Conservation (phyloP, 53 echinoderm and acorn worm species). For the Paelopatides confundens region DNA sequence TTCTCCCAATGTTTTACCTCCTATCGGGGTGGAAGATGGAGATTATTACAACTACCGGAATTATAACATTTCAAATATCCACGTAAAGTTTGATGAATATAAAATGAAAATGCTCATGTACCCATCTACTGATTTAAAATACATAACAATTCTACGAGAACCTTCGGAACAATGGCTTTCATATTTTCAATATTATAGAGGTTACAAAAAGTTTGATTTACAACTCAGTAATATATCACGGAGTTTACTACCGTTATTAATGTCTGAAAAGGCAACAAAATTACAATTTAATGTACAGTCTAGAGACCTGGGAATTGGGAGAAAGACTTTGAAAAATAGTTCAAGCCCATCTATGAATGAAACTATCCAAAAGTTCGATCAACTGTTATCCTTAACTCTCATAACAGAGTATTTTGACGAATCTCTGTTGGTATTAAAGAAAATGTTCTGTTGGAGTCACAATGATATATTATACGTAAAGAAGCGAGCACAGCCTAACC, state of each 20-base stretch:
- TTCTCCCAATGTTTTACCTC: conserved; percentile 50
- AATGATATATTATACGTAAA: conserved; percentile 67
- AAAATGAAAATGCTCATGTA: conserved; percentile 58
- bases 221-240: neutral
- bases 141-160: conserved; percentile 10
- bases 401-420: conserved; percentile 77
- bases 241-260: neutral
- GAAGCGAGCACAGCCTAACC: conserved; percentile 57
- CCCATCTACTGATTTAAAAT: neutral
- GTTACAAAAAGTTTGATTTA: neutral
- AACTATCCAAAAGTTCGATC: conserved; percentile 47
- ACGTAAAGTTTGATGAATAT: conserved; percentile 39
- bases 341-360: neutral
- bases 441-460: conserved; percentile 64
- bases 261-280: neutral
- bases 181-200: conserved; percentile 20
- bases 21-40: conserved; percentile 26
- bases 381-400: conserved; percentile 53
- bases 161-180: conserved; percentile 19
- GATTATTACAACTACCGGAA: conserved; percentile 47
- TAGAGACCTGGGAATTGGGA: neutral
- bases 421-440: conserved; percentile 62
- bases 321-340: neutral
- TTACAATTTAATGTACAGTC: neutral
- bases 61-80: conserved; percentile 64